Conservation (phyloP, 2,888 invertebrate genomes). For the Clostera curtula region DNA sequence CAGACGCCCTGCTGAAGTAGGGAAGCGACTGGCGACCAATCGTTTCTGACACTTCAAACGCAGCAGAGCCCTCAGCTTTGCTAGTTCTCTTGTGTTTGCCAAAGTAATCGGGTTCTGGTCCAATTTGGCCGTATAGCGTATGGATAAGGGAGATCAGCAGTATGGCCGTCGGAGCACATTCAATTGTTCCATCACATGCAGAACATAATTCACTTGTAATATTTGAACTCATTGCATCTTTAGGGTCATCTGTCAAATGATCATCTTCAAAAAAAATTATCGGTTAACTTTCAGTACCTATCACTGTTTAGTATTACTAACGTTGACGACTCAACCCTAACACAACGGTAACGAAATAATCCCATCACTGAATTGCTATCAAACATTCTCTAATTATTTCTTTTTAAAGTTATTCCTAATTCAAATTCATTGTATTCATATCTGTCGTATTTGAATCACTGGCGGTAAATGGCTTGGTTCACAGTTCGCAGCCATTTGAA, state of each 20-base stretch:
- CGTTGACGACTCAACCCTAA: no score
- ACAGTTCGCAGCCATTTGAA: constrained; percentile 4
- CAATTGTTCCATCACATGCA: constrained; percentile 61
- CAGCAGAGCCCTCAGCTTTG: constrained; percentile 2
- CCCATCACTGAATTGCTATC: no score
- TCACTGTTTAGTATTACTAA: no score
- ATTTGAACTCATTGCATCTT: constrained; percentile 61
- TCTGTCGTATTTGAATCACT: no score
- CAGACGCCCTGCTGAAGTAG: constrained; percentile 19
- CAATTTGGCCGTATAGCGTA: constrained; percentile 56
- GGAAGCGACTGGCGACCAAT: no score
- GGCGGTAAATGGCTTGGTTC: constrained; percentile 1
- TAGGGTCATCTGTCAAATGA: constrained; percentile 19
- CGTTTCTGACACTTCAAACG: no score
- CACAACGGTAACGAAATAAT: no score
- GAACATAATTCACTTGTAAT: constrained; percentile 59
- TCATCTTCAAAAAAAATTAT: no score
- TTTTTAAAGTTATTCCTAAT: no score
- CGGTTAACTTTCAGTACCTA: no score
- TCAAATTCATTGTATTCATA: no score
- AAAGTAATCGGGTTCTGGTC: constrained; percentile 55
- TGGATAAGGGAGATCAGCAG: constrained; percentile 59
- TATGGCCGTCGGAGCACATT: constrained; percentile 65
- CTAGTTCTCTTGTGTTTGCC: constrained; percentile 25
- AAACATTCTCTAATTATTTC: no score